Base-by-base conservation (phyloP, 1,140 invertebrate species). In the Saxidomus purpurata region DNA sequence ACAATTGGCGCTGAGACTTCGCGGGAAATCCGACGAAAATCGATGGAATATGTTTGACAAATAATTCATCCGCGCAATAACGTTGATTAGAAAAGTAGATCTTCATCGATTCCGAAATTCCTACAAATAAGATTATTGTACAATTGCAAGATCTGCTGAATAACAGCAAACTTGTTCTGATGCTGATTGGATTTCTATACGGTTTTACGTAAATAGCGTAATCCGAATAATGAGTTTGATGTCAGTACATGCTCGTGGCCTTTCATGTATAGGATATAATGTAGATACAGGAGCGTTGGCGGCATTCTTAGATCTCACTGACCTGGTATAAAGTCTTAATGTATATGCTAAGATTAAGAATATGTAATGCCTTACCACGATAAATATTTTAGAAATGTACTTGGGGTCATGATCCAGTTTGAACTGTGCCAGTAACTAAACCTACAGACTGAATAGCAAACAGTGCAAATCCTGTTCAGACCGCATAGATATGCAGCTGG, bases 61-160 rank as follows among this genome's bases (percentile, higher is more conserved):
- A 71, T 71, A 71, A 71, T 71, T 71, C 67, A 71, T 71, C 67
- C 67, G 67, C 67, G 67, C 67, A 71, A 71, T 71, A 71, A 38
- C 67, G 67, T 71, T 71, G 67, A 71, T 71, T 71, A 71, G 67
- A 71, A 71, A 38, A 71, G 67, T 71, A 38, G 67, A 71, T 71
- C 67, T 71, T 28, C 34, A 71, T 71, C 36, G 67, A 71, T 71
- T 71, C 67, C 15, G 34, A 71, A 71, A 71, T 71, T 71, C 67
- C 67, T 71, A 71, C 67, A 71, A 71, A 71, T 71, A 71, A 71
- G 67, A 71, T 71, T 71, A 71, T 38, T 71, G 34, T 40, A 40
- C 11, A 71, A 36, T 1, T 17, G 15, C 22, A 1, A 11, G 67
- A 38, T 71, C 31, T 38, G 9, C 31, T 38, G 67, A 38, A 71